Evolutionary conservation across 2,797 vertebrate genomes (phyloP), one percentile per base, ranked within the genome.

Genomic region (Typhlichthys subterraneus): DNA sequence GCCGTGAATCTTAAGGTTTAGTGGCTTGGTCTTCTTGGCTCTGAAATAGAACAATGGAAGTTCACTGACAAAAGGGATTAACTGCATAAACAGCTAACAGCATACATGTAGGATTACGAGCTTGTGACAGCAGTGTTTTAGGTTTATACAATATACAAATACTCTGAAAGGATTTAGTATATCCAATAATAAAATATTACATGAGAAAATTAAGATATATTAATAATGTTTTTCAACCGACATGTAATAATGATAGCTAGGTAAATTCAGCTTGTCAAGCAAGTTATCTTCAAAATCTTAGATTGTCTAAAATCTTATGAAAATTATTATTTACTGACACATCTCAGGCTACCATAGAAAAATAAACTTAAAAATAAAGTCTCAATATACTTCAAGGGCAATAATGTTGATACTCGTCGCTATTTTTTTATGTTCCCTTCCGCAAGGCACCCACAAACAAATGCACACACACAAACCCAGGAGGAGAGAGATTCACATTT

Each of bases 1-100:
- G 93, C 92, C 97, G 89, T 97, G 94, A 90, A 99, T 97, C 93
- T 98, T 98, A 86, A 99, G 96, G 93, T 98, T 98, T 91, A 99
- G 81, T 70, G 97, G 97, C 69, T 98, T 99, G 89, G 93, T 95
- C 90, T 97, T 99, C 94, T 98, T 98, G 73, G 91, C 91, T 91
- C 97, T 99, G 88, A 51, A 59, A 57, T 45, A 70, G 47, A 65
- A 66, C 9, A 52, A 14, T 59, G 54, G n/a, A 15, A 59, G 62
- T 65, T 59, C 3, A 12, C 51, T 45, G 52, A 33, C 23, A 19
- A 33, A 12, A 55, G 5, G 29, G 29, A 13, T n/a, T 12, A 7
- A 56, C 38, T 42, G 38, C 3, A 38, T 10, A 31, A 12, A 2
- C 0, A 57, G 13, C 3, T 50, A 57, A 57, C 9, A 8, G 38